A percentile compares a stretch with the other conserved stretches of the same genome.
These are phyloP conservation scores for Sminthurinus aureus DNA, from an alignment of 2,888 invertebrate genomes.

Conservation along the genomic window DNA sequence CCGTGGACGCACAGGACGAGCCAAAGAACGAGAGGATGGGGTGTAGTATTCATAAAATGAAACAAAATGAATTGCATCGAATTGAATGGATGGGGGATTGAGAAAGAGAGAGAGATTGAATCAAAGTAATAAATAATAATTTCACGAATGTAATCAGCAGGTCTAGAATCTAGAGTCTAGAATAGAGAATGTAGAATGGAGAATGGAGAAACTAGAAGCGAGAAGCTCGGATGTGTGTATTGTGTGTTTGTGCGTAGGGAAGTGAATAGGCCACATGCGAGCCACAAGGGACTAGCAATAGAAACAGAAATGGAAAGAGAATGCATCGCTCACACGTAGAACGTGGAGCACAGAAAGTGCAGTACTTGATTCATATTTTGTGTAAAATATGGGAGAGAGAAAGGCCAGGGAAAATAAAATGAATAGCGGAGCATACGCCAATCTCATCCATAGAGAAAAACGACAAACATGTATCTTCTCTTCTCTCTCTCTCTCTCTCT, in stretches of 20 bases:
- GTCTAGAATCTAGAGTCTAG: constrained; percentile 36
- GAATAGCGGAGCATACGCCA: not conserved
- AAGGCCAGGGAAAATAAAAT: too few relatives aligned
- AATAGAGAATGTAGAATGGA: too few relatives aligned
- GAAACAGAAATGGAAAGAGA: not conserved
- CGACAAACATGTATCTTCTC: not conserved
- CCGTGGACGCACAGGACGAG: not conserved
- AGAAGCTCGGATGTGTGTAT: too few relatives aligned
- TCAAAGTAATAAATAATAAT: constrained; percentile 58
- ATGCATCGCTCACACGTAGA: too few relatives aligned
- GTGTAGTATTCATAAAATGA: constrained; percentile 27
- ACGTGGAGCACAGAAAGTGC: too few relatives aligned
- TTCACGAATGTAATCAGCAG: constrained; percentile 56
- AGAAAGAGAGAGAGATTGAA: constrained; percentile 49
- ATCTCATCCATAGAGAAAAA: not conserved
- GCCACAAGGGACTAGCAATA: constrained; percentile 46
- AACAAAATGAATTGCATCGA: constrained; percentile 35
- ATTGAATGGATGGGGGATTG: constrained; percentile 38
- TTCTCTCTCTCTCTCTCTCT: not conserved
- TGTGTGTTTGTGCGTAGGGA: constrained; percentile 31
- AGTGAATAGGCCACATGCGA: constrained; percentile 49
- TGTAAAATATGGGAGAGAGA: too few relatives aligned
- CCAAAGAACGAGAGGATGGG: not conserved
- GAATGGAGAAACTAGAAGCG: too few relatives aligned
- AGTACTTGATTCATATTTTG: too few relatives aligned